A percentile compares a stretch with the other conserved stretches of the same genome.
Evolutionary conservation across 2,888 invertebrate species (phyloP).

Genomic region (Osedax fenrisi): DNA sequence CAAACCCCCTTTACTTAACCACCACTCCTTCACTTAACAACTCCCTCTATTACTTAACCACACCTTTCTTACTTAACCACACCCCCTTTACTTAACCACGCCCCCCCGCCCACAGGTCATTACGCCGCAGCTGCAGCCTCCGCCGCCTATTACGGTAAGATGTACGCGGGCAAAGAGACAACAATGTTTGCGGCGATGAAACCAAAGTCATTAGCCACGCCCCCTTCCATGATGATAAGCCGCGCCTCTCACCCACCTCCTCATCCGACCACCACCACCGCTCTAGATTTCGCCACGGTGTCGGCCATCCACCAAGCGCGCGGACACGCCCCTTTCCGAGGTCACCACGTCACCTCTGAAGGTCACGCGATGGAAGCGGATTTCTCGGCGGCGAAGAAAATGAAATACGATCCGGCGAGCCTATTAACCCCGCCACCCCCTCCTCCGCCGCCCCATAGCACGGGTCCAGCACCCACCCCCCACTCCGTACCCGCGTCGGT

Average conservation of each 20-base stretch:
- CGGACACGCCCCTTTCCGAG: background rate
- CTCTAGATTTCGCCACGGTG: background rate
- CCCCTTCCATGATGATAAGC: too few species aligned
- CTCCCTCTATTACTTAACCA: too few species aligned
- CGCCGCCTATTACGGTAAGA: background rate
- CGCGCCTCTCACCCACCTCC: too few species aligned
- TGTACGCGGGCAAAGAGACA: background rate
- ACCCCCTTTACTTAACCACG: too few species aligned
- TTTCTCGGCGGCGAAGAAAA: background rate
- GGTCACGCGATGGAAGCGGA: too few species aligned
- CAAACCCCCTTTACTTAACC: too few species aligned
- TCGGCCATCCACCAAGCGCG: background rate
- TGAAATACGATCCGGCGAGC: background rate
- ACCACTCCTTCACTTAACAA: too few species aligned
- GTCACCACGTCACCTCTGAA: too few species aligned
- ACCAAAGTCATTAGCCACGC: background rate
- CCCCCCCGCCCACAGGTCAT: background rate
- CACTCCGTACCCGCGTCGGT: background rate
- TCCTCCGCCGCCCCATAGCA: background rate
- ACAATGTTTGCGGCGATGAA: background rate
- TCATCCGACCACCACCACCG: too few species aligned
- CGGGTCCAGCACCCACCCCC: background rate
- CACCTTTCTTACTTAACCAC: too few species aligned
- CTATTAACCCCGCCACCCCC: background rate
- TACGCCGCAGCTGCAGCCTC: background rate